Base-by-base conservation (phyloP, 2,888 invertebrate genomes). In the Bellardia bayeri region DNA sequence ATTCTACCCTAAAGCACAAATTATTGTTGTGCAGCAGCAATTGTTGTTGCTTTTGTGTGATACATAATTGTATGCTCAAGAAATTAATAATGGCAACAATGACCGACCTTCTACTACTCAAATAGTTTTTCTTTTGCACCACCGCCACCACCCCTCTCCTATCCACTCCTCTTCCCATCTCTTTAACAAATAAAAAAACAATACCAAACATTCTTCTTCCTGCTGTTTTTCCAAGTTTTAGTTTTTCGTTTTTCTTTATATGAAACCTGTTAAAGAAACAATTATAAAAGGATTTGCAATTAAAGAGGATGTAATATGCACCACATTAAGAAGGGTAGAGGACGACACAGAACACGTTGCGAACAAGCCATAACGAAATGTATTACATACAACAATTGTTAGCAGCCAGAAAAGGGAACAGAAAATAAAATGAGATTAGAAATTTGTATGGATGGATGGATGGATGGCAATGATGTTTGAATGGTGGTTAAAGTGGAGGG, bases 281-380 rank as follows among this genome's bases (percentile, higher is more conserved):
- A 87, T 87, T 87, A 87, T 87, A 87, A 87, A 87, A 85, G 87
- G 87, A 87, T 87, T 87, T 87, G 79, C 87, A 85, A 85, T 87
- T 87, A 87, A 82, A 68, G 56, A 71, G 72, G 56, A 71, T 83
- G 81, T 74, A 63, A 78, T 49, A 83, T 79, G 58, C 16, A 69
- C 68, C 58, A 64, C 23, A 30, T 8, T n/a, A 33, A 42, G 30
- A 23, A 49, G 45, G 7, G 30, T 9, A 64, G 40, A 40, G 37
- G 13, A 13, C 3, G 45, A 45, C 8, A 14, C 8, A 64, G 16
- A 8, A 78, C 40, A 49, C 58, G 66, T 68, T 74, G 49, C 37
- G 33, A 81, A 82, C 85, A 68, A 87, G 40, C 79, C 82, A 75
- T 79, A 78, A 84, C 87, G 40, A 82, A 80, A 56, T 49, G 71